Conservation (phyloP, 2,888 invertebrate species). For the Cacoxenus indagator region DNA sequence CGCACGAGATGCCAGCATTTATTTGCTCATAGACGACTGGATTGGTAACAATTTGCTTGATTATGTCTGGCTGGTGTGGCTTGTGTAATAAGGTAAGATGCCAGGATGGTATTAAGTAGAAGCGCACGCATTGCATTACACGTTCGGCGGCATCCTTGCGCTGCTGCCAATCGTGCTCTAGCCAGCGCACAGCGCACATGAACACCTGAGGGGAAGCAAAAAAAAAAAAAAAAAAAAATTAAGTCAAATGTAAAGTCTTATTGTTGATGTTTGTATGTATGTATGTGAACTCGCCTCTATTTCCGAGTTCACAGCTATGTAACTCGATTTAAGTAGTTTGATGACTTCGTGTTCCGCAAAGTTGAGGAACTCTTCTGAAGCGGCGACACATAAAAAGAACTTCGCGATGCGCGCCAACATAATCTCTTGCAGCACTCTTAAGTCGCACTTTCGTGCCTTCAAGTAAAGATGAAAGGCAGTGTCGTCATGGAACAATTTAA, state of each 20-base stretch:
- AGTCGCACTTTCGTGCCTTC: slow-evolving; percentile 72
- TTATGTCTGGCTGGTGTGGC: slow-evolving; percentile 79
- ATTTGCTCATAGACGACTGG: slow-evolving; percentile 46
- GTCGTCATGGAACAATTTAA: slow-evolving; percentile 76
- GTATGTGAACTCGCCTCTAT: slow-evolving; percentile 45
- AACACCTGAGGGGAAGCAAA: slow-evolving; percentile 73
- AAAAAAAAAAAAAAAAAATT: neutral
- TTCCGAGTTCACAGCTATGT: slow-evolving; percentile 81
- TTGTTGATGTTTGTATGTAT: neutral
- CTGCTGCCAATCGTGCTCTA: slow-evolving; percentile 78
- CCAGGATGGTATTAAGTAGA: slow-evolving; percentile 83
- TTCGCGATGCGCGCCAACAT: slow-evolving; percentile 78
- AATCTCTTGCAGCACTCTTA: slow-evolving; percentile 45
- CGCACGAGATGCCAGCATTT: neutral
- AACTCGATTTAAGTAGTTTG: slow-evolving; percentile 77
- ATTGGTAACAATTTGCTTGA: slow-evolving; percentile 76
- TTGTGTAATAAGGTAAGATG: slow-evolving; percentile 82
- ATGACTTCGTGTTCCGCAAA: slow-evolving; percentile 77
- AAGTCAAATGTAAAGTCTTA: neutral
- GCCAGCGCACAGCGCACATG: slow-evolving; percentile 84
- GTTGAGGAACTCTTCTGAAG: slow-evolving; percentile 79
- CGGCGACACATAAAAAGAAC: slow-evolving; percentile 81
- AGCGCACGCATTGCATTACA: slow-evolving; percentile 80
- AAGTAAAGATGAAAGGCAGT: slow-evolving; percentile 62
- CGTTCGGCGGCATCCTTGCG: slow-evolving; percentile 74